Conservation (phyloP, 2,113 vertebrate species). For the Gymnorhina tibicen region DNA sequence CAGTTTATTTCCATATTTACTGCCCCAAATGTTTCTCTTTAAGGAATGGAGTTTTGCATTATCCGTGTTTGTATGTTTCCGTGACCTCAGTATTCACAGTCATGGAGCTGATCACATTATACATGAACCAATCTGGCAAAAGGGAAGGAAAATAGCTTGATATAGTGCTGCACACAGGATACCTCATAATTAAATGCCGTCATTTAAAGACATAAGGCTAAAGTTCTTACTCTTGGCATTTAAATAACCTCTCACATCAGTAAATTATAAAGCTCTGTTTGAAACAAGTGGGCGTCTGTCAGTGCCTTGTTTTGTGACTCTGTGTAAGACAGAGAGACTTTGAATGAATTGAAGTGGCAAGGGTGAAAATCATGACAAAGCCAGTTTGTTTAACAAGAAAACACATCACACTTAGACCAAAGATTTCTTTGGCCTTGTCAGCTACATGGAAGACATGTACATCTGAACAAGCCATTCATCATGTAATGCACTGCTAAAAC, state of each 20-base stretch:
- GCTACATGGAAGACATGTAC: not conserved
- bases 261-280: not conserved
- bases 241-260: slow-evolving; percentile 23
- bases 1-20: not conserved
- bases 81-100: not conserved
- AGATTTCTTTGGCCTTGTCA: slow-evolving; percentile 6
- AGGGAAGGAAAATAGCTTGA: not conserved
- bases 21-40: not conserved
- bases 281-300: not conserved
- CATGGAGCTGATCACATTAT: not conserved
- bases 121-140: not conserved
- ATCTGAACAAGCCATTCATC: not conserved
- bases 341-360: not conserved
- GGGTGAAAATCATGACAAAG: not conserved
- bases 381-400: not conserved
- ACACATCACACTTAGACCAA: not conserved
- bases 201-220: not conserved
- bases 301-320: not conserved
- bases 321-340: not conserved
- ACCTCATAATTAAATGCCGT: not conserved
- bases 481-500: not conserved
- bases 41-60: not conserved
- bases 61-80: not conserved
- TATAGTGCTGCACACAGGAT: not conserved
- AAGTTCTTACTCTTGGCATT: not conserved